Evolutionary conservation across 2,797 vertebrate species (phyloP).

Genomic region (Myotis daubentonii): DNA sequence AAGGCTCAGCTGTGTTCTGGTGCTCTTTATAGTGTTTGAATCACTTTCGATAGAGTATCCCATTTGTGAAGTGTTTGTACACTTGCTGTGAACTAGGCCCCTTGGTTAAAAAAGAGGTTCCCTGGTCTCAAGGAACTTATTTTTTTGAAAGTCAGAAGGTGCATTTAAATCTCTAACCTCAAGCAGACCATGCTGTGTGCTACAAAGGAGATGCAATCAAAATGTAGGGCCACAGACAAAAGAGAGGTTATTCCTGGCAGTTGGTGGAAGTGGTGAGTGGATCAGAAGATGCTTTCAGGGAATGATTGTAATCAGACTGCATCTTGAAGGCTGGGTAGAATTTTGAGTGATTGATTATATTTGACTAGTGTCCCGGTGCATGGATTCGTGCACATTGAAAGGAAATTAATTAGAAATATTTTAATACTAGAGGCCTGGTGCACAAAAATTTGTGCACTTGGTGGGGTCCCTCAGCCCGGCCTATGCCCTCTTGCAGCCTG

Average conservation of each 20-base stretch:
- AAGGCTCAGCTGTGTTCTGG: not conserved
- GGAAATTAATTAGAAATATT: too few relatives aligned
- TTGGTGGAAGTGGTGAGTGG: not conserved
- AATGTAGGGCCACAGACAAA: not conserved
- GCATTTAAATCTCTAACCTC: not conserved
- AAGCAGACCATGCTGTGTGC: not conserved
- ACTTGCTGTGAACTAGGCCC: not conserved
- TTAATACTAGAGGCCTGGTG: too few relatives aligned
- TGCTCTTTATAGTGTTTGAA: not conserved
- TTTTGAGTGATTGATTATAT: not conserved
- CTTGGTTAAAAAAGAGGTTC: conserved; percentile 25
- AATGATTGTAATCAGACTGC: conserved; percentile 11
- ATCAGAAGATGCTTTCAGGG: not conserved
- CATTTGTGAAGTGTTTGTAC: conserved; percentile 8
- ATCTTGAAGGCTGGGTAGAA: conserved; percentile 12
- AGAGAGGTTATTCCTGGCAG: conserved; percentile 20
- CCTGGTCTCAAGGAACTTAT: not conserved
- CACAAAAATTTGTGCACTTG: too few relatives aligned
- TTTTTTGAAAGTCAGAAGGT: conserved; percentile 14
- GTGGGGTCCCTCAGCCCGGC: too few relatives aligned
- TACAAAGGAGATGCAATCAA: not conserved
- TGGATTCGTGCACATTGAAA: too few relatives aligned
- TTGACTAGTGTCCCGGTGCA: too few relatives aligned
- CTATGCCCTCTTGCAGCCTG: too few relatives aligned
- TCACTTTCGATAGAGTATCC: not conserved